Conservation (phyloP, 2,113 vertebrate species). For the Xenopus laevis region DNA sequence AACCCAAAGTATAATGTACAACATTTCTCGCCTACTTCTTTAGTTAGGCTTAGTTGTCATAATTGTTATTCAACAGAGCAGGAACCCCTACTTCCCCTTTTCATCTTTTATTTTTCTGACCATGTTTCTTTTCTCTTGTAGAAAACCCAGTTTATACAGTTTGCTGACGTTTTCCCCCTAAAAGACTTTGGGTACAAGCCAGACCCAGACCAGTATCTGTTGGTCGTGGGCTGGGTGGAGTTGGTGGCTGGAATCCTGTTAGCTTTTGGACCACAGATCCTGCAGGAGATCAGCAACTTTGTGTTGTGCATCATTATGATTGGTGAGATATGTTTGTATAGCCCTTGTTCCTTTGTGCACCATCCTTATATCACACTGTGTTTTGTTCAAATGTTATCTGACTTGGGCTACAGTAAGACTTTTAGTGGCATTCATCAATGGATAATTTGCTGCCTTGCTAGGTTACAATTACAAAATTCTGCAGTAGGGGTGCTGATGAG, state of each 20-base stretch:
- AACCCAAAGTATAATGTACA: no score
- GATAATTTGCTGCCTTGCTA: no score
- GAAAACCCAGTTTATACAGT: constrained; percentile 62
- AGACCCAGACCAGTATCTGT: constrained; percentile 59
- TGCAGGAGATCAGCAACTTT: constrained; percentile 71
- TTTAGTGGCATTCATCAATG: no score
- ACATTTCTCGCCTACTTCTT: no score
- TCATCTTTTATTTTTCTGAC: no score
- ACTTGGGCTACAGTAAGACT: no score
- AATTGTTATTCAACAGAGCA: no score
- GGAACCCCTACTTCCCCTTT: no score
- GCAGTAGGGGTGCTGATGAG: no score
- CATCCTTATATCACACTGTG: not conserved
- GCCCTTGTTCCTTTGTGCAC: not conserved
- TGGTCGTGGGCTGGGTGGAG: constrained; percentile 67
- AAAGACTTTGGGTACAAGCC: constrained; percentile 58
- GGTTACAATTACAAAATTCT: no score
- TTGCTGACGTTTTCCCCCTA: constrained; percentile 66
- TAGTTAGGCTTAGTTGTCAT: no score
- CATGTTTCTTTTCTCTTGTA: constrained; percentile 43
- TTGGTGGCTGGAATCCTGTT: constrained; percentile 62
- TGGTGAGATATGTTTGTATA: constrained; percentile 55
- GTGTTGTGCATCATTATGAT: constrained; percentile 70
- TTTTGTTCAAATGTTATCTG: not conserved
- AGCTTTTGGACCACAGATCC: constrained; percentile 60